Conservation (phyloP, 2,113 vertebrate species). For the Leucopsar rothschildi region DNA sequence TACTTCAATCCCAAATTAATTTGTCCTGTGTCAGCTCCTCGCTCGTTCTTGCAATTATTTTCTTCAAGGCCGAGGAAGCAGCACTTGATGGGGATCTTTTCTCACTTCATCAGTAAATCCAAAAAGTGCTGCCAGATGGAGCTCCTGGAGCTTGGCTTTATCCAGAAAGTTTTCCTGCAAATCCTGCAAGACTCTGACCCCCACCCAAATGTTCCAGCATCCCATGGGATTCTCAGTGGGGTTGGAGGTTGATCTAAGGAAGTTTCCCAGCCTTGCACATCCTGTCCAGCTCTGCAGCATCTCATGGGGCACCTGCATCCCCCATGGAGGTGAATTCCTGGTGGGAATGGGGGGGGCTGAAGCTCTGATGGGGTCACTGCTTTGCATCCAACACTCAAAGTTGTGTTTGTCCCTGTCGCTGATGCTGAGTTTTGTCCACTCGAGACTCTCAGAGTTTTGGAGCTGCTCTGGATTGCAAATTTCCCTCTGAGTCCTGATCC, state of each 20-base stretch:
- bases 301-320: neutral
- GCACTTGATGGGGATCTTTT: neutral
- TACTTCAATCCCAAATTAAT: neutral
- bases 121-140: neutral
- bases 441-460: neutral
- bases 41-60: neutral
- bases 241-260: neutral
- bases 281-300: neutral
- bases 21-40: neutral
- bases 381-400: fast-evolving
- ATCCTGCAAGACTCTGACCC: neutral
- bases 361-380: neutral
- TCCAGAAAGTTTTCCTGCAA: neutral
- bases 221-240: neutral
- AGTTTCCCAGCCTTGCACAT: neutral
- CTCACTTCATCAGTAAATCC: neutral
- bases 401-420: neutral
- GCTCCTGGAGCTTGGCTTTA: neutral
- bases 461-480: neutral
- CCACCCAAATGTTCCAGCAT: neutral
- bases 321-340: neutral
- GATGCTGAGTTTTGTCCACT: fast-evolving
- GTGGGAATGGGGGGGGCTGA: neutral
- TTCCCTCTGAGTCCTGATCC: fast-evolving
- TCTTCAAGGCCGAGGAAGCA: neutral